These are phyloP conservation scores for Callipepla squamata DNA, from an alignment of 2,113 vertebrate species.

Conservation along the genomic window DNA sequence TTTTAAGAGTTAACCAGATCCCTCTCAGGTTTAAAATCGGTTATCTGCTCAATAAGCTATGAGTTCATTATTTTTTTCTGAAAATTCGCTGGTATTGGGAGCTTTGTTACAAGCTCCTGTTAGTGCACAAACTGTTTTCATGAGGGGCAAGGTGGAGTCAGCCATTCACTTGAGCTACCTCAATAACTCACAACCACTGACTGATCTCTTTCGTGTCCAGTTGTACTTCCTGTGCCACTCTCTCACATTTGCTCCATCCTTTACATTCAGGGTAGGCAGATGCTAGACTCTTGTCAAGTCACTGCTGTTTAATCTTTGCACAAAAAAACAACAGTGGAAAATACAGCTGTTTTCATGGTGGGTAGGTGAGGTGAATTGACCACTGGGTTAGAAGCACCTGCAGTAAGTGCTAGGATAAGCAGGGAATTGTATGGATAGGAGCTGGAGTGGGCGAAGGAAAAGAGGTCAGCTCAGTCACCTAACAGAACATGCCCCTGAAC, in stretches of 20 bases:
- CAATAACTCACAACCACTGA: rapidly evolving
- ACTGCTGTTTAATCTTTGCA: not conserved
- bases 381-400: rapidly evolving
- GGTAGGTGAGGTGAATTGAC: not conserved
- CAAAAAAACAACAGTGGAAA: not conserved
- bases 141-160: not conserved
- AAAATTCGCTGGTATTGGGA: not conserved
- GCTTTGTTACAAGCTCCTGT: not conserved
- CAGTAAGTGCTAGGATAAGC: not conserved
- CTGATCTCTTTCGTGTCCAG: not conserved
- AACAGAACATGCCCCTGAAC: not conserved
- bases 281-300: not conserved
- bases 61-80: not conserved
- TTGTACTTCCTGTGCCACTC: not conserved
- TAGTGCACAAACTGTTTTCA: not conserved
- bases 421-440: not conserved
- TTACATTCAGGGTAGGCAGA: not conserved
- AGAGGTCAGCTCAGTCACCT: not conserved
- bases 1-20: not conserved
- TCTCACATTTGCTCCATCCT: not conserved
- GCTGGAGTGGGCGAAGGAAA: not conserved
- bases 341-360: not conserved
- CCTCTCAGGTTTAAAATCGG: not conserved
- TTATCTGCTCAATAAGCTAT: not conserved
- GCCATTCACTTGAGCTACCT: not conserved